phyloP scores from a whole-genome alignment of 2,888 invertebrate genomes.

The Mimumesa dahlbomi region DNA sequence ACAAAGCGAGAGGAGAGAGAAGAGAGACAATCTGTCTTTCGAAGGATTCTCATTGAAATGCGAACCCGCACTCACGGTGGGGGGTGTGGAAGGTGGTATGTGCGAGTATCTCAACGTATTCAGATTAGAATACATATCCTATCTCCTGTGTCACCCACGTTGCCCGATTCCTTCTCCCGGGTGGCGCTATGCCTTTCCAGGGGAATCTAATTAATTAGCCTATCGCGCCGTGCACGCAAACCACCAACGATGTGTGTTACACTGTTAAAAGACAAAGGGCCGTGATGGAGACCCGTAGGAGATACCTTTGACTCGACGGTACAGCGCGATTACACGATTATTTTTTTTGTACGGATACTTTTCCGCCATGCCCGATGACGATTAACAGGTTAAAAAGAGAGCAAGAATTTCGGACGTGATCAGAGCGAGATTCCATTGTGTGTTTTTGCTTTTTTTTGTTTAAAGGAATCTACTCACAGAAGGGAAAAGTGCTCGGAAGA shows the following conservation, averaged over 20 bases:
- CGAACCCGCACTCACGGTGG: conserved; percentile 37
- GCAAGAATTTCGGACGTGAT: too few relatives aligned
- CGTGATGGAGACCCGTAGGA: too few relatives aligned
- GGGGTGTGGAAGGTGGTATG: conserved; percentile 25
- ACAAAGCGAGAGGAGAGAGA: conserved; percentile 10
- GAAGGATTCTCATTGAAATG: conserved; percentile 62
- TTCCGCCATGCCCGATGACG: not conserved
- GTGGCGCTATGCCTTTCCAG: conserved; percentile 46
- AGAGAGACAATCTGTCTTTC: conserved; percentile 46
- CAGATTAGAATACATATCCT: conserved; percentile 65
- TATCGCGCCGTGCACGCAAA: conserved; percentile 59
- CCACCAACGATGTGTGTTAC: conserved; percentile 23
- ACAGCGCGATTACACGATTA: conserved; percentile 21
- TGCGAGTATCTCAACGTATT: conserved; percentile 46
- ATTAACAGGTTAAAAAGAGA: too few relatives aligned
- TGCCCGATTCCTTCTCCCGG: conserved; percentile 47
- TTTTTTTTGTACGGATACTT: not conserved
- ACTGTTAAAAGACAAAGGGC: conserved; percentile 45
- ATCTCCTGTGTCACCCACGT: conserved; percentile 63
- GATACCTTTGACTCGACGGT: conserved; percentile 44
- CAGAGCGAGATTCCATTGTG: too few relatives aligned
- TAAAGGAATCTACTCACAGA: too few relatives aligned
- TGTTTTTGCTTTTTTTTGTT: too few relatives aligned
- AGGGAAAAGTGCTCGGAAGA: too few relatives aligned
- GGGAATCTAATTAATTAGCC: conserved; percentile 62